Evolutionary conservation across 2,888 invertebrate genomes (phyloP).

Genomic region (Drosophila melanosoma): DNA sequence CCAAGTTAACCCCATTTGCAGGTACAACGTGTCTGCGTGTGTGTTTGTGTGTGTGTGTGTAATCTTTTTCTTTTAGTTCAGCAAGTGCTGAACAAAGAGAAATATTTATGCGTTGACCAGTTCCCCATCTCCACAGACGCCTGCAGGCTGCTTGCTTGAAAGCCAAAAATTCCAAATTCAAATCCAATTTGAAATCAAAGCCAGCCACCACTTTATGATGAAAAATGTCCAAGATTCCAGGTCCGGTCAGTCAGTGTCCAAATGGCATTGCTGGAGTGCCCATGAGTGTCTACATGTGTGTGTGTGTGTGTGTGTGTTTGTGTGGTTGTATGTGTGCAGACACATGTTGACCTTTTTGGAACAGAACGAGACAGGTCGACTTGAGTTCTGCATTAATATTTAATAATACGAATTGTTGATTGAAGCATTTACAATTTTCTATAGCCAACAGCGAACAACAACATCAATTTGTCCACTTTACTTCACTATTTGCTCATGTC

Average conservation of each 20-base stretch:
- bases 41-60: conserved; percentile 15
- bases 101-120: conserved; percentile 75
- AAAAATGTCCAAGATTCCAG: conserved; percentile 76
- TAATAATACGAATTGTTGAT: conserved; percentile 83
- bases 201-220: conserved; percentile 70
- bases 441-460: conserved; percentile 39
- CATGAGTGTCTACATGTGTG: conserved; percentile 12
- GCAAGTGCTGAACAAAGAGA: conserved; percentile 69
- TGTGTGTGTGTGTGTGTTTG: conserved; percentile 11
- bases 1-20: conserved; percentile 10
- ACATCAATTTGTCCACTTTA: conserved; percentile 49
- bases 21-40: conserved; percentile 1
- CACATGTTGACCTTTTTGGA: conserved; percentile 70
- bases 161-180: conserved; percentile 78
- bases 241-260: conserved; percentile 48
- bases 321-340: conserved; percentile 31
- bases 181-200: conserved; percentile 80
- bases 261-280: conserved; percentile 34
- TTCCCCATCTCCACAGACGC: conserved; percentile 32
- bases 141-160: conserved; percentile 56
- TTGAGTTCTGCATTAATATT: conserved; percentile 82
- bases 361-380: conserved; percentile 68
- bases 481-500: conserved; percentile 54
- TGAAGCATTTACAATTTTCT: conserved; percentile 73
- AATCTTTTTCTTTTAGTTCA: conserved; percentile 48